Percentiles rank a stretch among this genome's conserved stretches.
Evolutionary conservation across 2,797 vertebrate species (phyloP).

Genomic region (Channallabes apus): DNA sequence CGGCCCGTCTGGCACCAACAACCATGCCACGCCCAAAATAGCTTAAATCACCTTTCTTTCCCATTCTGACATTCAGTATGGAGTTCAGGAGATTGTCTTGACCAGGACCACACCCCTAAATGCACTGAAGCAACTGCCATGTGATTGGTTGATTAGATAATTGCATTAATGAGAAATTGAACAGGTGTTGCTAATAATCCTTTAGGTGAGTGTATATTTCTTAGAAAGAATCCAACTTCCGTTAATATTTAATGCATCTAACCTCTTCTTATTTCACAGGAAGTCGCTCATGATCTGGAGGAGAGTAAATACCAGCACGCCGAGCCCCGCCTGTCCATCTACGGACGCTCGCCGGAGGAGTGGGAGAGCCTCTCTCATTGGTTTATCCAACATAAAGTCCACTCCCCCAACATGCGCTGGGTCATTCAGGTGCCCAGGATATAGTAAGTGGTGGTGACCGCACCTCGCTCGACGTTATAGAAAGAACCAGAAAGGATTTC

Average conservation of each 20-base stretch:
- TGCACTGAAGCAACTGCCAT: too few relatives aligned
- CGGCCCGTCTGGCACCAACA: too few relatives aligned
- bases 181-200: too few relatives aligned
- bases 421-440: conserved; percentile 96
- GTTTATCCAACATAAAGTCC: conserved; percentile 94
- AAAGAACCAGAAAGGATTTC: background rate
- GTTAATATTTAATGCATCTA: background rate
- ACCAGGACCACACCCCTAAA: too few relatives aligned
- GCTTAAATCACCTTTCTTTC: too few relatives aligned
- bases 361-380: conserved; percentile 87
- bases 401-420: conserved; percentile 96
- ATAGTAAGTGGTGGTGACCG: conserved; percentile 79
- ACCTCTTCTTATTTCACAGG: conserved; percentile 68
- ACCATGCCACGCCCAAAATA: too few relatives aligned
- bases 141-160: too few relatives aligned
- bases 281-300: conserved; percentile 88
- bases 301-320: conserved; percentile 95
- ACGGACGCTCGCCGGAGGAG: conserved; percentile 85
- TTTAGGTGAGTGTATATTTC: too few relatives aligned
- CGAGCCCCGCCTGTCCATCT: conserved; percentile 93
- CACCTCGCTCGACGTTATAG: background rate
- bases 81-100: too few relatives aligned
- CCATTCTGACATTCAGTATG: too few relatives aligned
- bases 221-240: too few relatives aligned
- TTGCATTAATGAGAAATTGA: too few relatives aligned